Base-by-base conservation (phyloP, 2,888 invertebrate species). In the Tetragnatha montana region DNA sequence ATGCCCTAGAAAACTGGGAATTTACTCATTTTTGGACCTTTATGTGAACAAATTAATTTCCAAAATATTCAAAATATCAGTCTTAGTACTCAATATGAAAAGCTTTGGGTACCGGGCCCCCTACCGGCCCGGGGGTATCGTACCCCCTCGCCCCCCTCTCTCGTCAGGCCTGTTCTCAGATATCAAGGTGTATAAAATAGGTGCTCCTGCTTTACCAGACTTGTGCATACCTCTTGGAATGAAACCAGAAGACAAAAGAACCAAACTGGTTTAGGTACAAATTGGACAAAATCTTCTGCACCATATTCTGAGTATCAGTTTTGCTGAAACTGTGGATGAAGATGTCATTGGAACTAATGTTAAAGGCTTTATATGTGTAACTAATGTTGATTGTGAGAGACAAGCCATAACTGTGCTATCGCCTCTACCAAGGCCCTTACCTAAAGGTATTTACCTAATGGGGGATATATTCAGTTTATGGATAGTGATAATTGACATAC, bases 171-270 rank as follows among this genome's bases (percentile, higher is more conserved):
- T 97, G 93, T 98, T 97, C 95, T 94, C 95, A 1, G 98, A 98
- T 92, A 95, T 98, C 21, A 96, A 96, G 93, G 96, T 99, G 69
- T 98, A 96, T 93, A 98, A 98, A 95, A 97, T 99, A 92, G 98
- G 98, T 14, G 98, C 98, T 0, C 97, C 98, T 0, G 95, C 96
- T 0, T 94, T 99, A 87, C 99, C 99, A 0, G 98, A 97, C 93
- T 98, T 98, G 1, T 98, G 98, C 93, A 96, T 99, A 95, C 99
- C 99, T 0, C 95, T 98, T 89, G 99, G 99, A 81, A 98, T 98
- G 98, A 97, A 97, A 93, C 94, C 96, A 0, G 97, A 97, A 93
- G 98, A 99, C 94, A 97, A 97, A 93, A 93, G 93, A 87, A 98
- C 98, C 0, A 98, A 98, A 94, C 94, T 98, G 83, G 97, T 98